Conservation (phyloP, 2,113 vertebrate species). For the Sorex fumeus region DNA sequence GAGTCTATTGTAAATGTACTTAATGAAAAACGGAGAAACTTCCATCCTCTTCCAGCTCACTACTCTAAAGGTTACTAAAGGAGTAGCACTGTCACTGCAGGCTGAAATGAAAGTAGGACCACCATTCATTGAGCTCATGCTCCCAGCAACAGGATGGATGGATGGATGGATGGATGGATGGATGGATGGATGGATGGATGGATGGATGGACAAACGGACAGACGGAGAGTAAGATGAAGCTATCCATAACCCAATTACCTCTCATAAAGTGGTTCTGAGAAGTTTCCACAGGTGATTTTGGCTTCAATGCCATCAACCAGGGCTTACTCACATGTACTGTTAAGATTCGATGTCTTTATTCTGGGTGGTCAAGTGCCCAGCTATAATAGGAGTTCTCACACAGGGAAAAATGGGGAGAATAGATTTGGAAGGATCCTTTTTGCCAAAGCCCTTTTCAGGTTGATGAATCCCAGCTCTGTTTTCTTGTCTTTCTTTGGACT, state of each 20-base stretch:
- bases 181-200: too few species aligned
- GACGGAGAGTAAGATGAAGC: not conserved
- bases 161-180: too few species aligned
- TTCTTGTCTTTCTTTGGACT: not conserved
- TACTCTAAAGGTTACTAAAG: not conserved
- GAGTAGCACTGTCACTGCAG: too few species aligned
- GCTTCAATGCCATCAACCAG: not conserved
- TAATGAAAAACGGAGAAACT: not conserved
- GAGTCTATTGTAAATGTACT: accelerated
- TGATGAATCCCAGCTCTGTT: not conserved
- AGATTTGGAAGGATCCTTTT: not conserved
- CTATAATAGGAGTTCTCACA: not conserved
- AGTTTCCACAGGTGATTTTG: not conserved
- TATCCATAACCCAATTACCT: not conserved
- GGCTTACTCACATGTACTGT: not conserved
- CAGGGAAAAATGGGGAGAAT: not conserved
- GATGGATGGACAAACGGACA: too few species aligned
- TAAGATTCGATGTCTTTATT: not conserved
- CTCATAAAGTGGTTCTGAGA: not conserved
- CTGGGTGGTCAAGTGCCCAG: not conserved
- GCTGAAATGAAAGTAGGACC: not conserved
- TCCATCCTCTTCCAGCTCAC: not conserved
- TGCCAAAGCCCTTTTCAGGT: constrained; percentile 36
- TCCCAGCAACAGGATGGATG: not conserved
- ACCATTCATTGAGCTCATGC: not conserved